phyloP scores from a whole-genome alignment of 1,140 invertebrate species.

The Temnothorax nylanderi region DNA sequence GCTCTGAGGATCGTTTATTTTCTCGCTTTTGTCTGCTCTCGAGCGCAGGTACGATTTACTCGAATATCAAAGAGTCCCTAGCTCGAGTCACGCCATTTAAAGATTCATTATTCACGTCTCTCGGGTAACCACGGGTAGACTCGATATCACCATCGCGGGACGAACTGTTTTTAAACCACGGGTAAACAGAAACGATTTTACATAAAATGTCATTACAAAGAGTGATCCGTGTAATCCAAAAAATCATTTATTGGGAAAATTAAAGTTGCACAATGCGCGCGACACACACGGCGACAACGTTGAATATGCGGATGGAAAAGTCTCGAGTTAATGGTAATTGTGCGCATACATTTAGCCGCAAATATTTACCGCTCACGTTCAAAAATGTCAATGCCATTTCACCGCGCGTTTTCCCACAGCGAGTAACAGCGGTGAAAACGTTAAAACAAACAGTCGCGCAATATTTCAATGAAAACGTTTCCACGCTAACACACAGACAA shows the following conservation, averaged over 20 bases:
- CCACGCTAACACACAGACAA: conserved; percentile 30
- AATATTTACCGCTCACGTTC: conserved; percentile 51
- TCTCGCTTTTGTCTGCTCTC: conserved; percentile 29
- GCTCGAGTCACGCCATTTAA: conserved; percentile 26
- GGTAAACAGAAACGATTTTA: conserved; percentile 18
- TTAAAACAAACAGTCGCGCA: conserved; percentile 59
- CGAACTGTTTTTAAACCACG: not conserved
- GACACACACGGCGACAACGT: not conserved
- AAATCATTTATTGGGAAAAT: conserved; percentile 34
- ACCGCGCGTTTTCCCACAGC: conserved; percentile 8
- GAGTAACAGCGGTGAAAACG: conserved; percentile 35
- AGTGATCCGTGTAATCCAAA: not conserved
- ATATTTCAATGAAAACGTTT: conserved; percentile 59
- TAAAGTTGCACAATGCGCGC: conserved; percentile 8
- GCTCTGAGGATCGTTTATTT: conserved; percentile 44
- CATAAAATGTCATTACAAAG: conserved; percentile 30
- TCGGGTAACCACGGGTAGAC: not conserved
- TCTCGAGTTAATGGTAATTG: conserved; percentile 50
- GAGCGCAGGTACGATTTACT: conserved; percentile 41
- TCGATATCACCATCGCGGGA: conserved; percentile 5
- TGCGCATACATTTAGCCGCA: conserved; percentile 46
- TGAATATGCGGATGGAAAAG: not conserved
- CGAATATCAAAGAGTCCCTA: conserved; percentile 47
- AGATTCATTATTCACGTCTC: conserved; percentile 49
- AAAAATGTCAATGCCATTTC: conserved; percentile 56